Conservation (phyloP, 2,113 vertebrate genomes). For the Psittacula cyanocephala region DNA sequence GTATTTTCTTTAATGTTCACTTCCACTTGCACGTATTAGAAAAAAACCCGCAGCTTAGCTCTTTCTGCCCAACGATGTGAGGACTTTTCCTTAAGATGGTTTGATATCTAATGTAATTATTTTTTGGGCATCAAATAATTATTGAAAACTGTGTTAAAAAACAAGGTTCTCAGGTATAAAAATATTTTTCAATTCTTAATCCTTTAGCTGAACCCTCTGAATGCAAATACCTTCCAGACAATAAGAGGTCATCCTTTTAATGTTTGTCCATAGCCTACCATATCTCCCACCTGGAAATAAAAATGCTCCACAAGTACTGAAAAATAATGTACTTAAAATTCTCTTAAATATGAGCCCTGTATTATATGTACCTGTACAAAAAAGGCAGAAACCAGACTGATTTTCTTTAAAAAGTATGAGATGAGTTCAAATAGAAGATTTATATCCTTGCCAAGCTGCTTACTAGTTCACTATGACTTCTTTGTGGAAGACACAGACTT, state of each 20-base stretch:
- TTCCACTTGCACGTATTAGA: neutral
- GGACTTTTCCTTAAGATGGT: neutral
- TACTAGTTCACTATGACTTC: neutral
- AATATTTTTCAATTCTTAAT: neutral
- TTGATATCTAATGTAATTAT: neutral
- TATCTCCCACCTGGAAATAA: constrained; percentile 23
- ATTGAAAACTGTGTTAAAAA: neutral
- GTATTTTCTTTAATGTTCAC: neutral
- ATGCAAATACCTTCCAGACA: neutral
- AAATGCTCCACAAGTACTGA: neutral
- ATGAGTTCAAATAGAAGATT: neutral
- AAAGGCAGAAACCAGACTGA: neutral
- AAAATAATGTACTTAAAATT: neutral
- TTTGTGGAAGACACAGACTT: neutral
- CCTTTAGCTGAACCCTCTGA: neutral
- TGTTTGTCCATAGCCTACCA: neutral
- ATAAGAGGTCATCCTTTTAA: neutral
- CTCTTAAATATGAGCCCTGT: neutral
- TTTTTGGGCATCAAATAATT: neutral
- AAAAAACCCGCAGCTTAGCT: neutral
- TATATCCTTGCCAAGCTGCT: neutral
- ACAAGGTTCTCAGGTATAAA: neutral
- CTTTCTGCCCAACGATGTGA: neutral
- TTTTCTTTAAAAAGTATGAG: neutral
- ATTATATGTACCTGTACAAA: neutral